These are phyloP conservation scores for Galeopsomyia nigrocyanea DNA, from an alignment of 2,888 invertebrate species.

Conservation along the genomic window DNA sequence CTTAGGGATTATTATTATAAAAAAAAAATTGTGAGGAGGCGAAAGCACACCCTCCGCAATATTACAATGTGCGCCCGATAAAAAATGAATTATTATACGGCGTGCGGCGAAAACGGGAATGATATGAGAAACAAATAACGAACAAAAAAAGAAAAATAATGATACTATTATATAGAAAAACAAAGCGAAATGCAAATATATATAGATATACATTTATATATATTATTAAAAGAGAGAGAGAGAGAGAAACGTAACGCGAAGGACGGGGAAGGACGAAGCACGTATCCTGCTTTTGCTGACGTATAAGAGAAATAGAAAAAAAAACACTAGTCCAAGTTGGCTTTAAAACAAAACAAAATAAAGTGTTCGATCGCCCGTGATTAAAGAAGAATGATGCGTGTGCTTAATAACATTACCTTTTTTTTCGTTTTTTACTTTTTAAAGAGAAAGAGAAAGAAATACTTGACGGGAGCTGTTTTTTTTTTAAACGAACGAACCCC, in stretches of 20 bases:
- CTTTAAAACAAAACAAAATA: not conserved
- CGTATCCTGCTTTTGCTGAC: slow-evolving; percentile 21
- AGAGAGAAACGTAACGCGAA: slow-evolving; percentile 18
- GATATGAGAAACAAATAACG: slow-evolving; percentile 11
- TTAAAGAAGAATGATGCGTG: no score
- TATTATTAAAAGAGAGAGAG: slow-evolving; percentile 3
- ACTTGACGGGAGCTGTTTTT: not conserved
- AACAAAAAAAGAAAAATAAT: slow-evolving; percentile 13
- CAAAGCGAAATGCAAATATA: slow-evolving; percentile 36
- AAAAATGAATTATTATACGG: not conserved
- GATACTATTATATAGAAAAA: slow-evolving; percentile 42
- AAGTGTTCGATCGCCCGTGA: not conserved
- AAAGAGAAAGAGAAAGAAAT: not conserved
- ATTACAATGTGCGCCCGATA: not conserved
- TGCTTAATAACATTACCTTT: not conserved
- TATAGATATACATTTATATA: slow-evolving; percentile 39
- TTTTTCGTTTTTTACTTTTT: slow-evolving; percentile 28
- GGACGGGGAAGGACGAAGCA: slow-evolving; percentile 48
- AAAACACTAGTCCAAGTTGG: slow-evolving; percentile 39
- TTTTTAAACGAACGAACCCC: no score
- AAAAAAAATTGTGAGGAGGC: slow-evolving; percentile 21
- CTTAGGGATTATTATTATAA: slow-evolving; percentile 35
- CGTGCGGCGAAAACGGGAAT: slow-evolving; percentile 1
- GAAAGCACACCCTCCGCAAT: not conserved
- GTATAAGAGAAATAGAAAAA: no score